Conservation (phyloP, 2,113 vertebrate genomes). For the Hiodon alosoides region DNA sequence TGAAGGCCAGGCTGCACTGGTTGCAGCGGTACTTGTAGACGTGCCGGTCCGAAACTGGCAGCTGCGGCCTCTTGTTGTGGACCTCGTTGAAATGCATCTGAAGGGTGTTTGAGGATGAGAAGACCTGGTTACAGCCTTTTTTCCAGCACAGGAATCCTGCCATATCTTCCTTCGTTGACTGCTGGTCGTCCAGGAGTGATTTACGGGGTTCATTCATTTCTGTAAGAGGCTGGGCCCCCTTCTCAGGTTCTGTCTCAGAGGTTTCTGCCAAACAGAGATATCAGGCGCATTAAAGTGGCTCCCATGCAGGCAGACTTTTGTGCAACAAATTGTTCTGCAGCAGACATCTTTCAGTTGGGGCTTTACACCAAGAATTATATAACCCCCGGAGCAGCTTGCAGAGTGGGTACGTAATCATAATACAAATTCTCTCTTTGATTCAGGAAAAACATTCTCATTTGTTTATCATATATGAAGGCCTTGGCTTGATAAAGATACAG, state of each 20-base stretch:
- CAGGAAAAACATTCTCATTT: slow-evolving; percentile 9
- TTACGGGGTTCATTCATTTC: slow-evolving; percentile 73
- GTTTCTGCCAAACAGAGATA: slow-evolving; percentile 59
- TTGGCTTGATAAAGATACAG: background rate
- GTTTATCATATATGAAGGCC: background rate
- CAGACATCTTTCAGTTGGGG: slow-evolving; percentile 14
- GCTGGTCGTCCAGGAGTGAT: slow-evolving; percentile 67
- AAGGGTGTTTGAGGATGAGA: slow-evolving; percentile 88
- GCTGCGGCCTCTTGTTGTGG: slow-evolving; percentile 89
- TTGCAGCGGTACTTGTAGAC: slow-evolving; percentile 98
- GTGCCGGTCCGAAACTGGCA: slow-evolving; percentile 93
- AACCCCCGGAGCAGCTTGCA: slow-evolving; percentile 5
- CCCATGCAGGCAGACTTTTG: slow-evolving; percentile 9
- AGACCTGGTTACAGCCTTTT: slow-evolving; percentile 96
- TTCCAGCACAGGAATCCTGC: slow-evolving; percentile 95
- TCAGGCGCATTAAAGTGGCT: background rate
- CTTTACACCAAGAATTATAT: background rate
- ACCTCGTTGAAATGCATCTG: slow-evolving; percentile 95
- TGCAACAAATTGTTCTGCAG: slow-evolving; percentile 13
- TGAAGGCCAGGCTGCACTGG: slow-evolving; percentile 97
- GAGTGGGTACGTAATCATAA: slow-evolving; percentile 11
- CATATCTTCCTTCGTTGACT: slow-evolving; percentile 74
- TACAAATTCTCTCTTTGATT: slow-evolving; percentile 6
- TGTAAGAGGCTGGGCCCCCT: slow-evolving; percentile 63
- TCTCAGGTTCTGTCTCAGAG: slow-evolving; percentile 75